Base-by-base conservation (phyloP, 2,888 invertebrate genomes). In the Torymus tubicola region DNA sequence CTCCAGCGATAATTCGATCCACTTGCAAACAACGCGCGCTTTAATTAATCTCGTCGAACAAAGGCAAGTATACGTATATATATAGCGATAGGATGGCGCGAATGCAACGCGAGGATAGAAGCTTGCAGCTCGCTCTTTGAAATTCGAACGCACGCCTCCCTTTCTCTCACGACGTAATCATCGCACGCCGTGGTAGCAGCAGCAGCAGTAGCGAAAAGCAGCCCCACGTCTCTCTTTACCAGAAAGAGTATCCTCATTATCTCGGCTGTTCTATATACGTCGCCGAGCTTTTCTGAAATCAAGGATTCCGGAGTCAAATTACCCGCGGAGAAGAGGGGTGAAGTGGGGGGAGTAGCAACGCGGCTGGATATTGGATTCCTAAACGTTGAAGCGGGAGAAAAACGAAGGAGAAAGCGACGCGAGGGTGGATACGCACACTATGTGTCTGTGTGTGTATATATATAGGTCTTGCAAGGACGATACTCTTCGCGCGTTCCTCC, bases 291-390 rank as follows among this genome's bases (percentile, higher is more conserved):
- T 83, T 80, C 78, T 82, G 81, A 79, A 81, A 75, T 82, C 74
- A 64, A 78, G 83, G 83, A 85, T 86, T 86, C 84, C 81, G 82
- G 87, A 86, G 86, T 88, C 88, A 86, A 86, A 87, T 89, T 89
- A 88, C 89, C 31, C 53, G 11, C 8, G 57, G 13, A 31, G 2
- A 0, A 61, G 14, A 31, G 16, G 18, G 18, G 76, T 11, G 50
- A 5, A 11, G 10, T 13, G 11, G 5, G 16, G 16, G 50, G 24
- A 84, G n/a, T 31, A 31, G 61, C 50, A 50, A 42, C 16, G n/a
- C 18, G 42, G 42, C 64, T 52, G 85, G 84, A 87, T 88, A 88
- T 88, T 88, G 87, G 86, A 88, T 88, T 88, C 88, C 87, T 85
- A 85, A 87, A 87, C 85, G 85, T 82, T 86, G 87, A 85, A 83